Conservation (phyloP, 2,113 vertebrate genomes). For the Pangasianodon gigas region DNA sequence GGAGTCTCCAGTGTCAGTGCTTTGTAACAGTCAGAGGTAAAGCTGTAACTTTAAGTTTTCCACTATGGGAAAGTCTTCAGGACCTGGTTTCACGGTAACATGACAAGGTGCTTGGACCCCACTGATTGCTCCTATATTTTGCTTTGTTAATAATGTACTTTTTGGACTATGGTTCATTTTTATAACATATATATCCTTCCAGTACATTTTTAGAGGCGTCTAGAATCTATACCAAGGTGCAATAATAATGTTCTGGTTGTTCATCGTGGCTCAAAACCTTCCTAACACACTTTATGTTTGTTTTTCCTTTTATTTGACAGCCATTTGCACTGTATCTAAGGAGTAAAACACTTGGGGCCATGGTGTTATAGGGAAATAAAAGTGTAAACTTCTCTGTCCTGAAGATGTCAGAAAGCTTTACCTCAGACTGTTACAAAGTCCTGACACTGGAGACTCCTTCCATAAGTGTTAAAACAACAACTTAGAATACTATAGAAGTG, state of each 20-base stretch:
- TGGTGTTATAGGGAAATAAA: background rate
- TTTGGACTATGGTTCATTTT: no score
- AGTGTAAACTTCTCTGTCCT: background rate
- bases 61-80: no score
- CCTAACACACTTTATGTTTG: background rate
- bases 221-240: background rate
- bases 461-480: background rate
- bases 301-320: background rate
- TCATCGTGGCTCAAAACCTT: background rate
- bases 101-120: background rate
- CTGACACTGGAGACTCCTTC: background rate
- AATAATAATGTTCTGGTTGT: background rate
- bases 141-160: background rate
- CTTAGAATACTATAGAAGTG: background rate
- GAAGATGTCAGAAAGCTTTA: background rate
- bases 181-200: no score
- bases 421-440: background rate
- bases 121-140: background rate
- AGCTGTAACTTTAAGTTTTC: background rate
- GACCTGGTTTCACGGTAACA: no score
- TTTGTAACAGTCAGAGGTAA: background rate
- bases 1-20: background rate
- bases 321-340: background rate
- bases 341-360: background rate
- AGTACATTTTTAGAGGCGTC: no score